Percentiles rank a stretch among this genome's conserved stretches.
These are phyloP conservation scores for Dendrolimus punctatus DNA, from an alignment of 1,140 invertebrate species.

Conservation along the genomic window DNA sequence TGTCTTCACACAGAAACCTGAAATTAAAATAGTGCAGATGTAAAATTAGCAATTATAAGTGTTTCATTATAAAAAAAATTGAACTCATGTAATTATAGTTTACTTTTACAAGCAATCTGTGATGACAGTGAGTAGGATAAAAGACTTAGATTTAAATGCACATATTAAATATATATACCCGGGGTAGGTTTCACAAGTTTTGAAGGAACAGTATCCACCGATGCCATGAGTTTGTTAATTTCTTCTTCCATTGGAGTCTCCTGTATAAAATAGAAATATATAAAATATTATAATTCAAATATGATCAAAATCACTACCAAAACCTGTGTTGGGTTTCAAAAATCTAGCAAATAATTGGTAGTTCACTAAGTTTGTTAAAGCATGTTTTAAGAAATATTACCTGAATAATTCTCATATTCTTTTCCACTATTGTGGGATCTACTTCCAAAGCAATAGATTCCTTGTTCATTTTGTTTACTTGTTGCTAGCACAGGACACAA, in stretches of 20 bases:
- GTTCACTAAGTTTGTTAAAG: background rate
- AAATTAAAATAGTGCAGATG: constrained; percentile 19
- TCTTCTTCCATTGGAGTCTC: constrained; percentile 54
- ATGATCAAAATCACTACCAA: constrained; percentile 7
- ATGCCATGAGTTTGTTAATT: constrained; percentile 52
- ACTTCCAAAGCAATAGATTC: constrained; percentile 61
- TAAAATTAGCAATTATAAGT: too few relatives aligned
- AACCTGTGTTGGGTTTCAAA: constrained; percentile 4
- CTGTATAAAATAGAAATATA: constrained; percentile 26
- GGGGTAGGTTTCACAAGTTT: constrained; percentile 55
- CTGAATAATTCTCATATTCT: constrained; percentile 59
- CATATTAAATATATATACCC: constrained; percentile 21
- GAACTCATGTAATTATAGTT: too few relatives aligned
- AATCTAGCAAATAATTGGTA: background rate
- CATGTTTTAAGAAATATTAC: constrained; percentile 19
- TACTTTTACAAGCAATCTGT: too few relatives aligned
- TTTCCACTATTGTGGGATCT: constrained; percentile 64
- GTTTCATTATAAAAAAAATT: too few relatives aligned
- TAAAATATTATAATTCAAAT: constrained; percentile 6
- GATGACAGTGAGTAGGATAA: too few relatives aligned
- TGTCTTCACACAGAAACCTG: constrained; percentile 90
- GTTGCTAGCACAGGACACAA: constrained; percentile 2
- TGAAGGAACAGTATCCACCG: constrained; percentile 39
- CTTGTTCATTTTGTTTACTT: constrained; percentile 42
- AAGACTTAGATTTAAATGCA: too few relatives aligned